Conservation (phyloP, 2,888 invertebrate species). For the Thymelicus sylvestris region DNA sequence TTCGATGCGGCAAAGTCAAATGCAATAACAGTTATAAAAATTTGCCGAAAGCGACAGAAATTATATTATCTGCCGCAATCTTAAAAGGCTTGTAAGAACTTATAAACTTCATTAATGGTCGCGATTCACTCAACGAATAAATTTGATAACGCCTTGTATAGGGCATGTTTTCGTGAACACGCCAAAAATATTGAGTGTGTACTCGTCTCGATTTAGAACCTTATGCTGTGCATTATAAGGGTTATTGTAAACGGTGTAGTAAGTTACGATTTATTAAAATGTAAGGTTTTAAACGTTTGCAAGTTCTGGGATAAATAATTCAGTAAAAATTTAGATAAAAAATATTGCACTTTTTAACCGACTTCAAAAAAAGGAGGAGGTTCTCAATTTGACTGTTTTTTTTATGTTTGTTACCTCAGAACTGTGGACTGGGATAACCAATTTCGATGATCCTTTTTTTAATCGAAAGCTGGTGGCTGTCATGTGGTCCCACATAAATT, state of each 20-base stretch:
- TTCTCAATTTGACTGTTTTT: no score
- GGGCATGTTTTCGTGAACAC: conserved; percentile 5
- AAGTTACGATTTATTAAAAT: conserved; percentile 12
- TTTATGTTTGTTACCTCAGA: no score
- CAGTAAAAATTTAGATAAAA: not conserved
- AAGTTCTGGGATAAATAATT: conserved; percentile 20
- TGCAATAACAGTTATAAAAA: conserved; percentile 20
- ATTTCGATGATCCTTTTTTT: no score
- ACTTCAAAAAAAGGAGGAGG: no score
- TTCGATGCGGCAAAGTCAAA: conserved; percentile 14
- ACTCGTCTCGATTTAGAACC: not conserved
- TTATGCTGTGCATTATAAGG: not conserved
- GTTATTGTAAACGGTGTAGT: not conserved
- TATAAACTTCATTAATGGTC: conserved; percentile 17
- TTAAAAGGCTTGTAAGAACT: conserved; percentile 22
- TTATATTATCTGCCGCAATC: conserved; percentile 15
- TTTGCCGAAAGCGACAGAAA: not conserved
- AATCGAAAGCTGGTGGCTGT: no score
- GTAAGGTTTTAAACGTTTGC: conserved; percentile 12
- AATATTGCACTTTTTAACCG: no score
- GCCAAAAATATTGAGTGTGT: conserved; percentile 14
- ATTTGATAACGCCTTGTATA: conserved; percentile 17
- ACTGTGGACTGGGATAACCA: no score
- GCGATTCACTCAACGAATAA: conserved; percentile 10
- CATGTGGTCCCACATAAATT: no score